These are phyloP conservation scores for Idaea aversata DNA, from an alignment of 2,888 invertebrate genomes.

Conservation along the genomic window DNA sequence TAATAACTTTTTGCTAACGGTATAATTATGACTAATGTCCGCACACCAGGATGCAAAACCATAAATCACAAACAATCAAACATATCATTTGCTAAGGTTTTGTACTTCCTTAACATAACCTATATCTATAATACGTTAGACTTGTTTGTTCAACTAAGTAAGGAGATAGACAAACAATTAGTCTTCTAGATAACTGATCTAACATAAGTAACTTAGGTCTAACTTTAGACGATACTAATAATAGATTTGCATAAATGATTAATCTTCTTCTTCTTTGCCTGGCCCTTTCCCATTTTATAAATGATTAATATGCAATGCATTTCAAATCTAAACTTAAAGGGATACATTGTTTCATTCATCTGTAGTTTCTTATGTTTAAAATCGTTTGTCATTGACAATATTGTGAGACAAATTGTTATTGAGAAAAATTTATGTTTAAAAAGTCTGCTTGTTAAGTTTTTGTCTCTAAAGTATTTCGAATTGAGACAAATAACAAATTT, in stretches of 20 bases:
- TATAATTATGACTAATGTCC: slow-evolving; percentile 49
- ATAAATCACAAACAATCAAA: slow-evolving; percentile 57
- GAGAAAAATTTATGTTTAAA: not conserved
- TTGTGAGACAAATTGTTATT: not conserved
- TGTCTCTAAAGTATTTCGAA: not conserved
- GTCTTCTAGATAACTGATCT: slow-evolving; percentile 58
- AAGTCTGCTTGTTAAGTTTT: not conserved
- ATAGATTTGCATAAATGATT: not conserved
- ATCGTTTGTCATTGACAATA: not conserved
- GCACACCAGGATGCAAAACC: slow-evolving; percentile 35
- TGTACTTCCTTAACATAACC: slow-evolving; percentile 53
- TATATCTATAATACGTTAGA: slow-evolving; percentile 32
- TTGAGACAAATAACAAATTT: slow-evolving; percentile 3
- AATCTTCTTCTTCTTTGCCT: no score
- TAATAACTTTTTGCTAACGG: slow-evolving; percentile 31
- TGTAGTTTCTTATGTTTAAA: not conserved
- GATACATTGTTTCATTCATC: not conserved
- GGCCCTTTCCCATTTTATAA: no score
- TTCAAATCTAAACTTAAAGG: not conserved
- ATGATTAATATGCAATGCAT: not conserved
- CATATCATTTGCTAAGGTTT: slow-evolving; percentile 49
- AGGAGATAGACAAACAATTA: slow-evolving; percentile 56
- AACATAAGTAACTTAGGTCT: slow-evolving; percentile 21
- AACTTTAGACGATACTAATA: slow-evolving; percentile 1
- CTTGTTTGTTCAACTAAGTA: slow-evolving; percentile 51